phyloP scores from a whole-genome alignment of 2,888 invertebrate species.

The Melanostoma mellinum region DNA sequence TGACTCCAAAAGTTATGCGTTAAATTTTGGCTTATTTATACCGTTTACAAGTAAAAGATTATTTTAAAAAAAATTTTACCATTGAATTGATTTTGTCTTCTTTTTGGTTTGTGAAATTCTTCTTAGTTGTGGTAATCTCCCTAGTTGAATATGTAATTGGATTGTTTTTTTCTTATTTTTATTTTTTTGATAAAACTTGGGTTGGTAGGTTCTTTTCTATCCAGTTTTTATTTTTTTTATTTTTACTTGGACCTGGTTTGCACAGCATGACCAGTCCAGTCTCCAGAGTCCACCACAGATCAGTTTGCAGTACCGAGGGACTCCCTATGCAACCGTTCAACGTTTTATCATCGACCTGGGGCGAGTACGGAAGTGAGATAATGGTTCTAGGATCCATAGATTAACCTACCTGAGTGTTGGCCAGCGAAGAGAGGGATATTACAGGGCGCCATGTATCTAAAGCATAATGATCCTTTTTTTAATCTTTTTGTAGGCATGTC shows the following conservation, averaged over 20 bases:
- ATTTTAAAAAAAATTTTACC: too few relatives aligned
- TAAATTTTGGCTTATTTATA: too few relatives aligned
- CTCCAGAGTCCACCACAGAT: not conserved
- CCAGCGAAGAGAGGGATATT: not conserved
- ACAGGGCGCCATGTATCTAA: conserved; percentile 36
- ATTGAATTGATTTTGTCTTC: too few relatives aligned
- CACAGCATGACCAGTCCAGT: conserved; percentile 36
- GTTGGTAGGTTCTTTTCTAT: conserved; percentile 24
- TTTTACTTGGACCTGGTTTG: conserved; percentile 41
- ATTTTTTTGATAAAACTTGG: not conserved
- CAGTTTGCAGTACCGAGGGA: conserved; percentile 13
- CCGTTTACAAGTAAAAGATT: too few relatives aligned
- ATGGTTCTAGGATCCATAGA: conserved; percentile 39
- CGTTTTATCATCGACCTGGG: conserved; percentile 19
- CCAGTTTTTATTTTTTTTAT: conserved; percentile 32
- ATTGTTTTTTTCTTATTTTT: conserved; percentile 5
- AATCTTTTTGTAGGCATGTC: not conserved
- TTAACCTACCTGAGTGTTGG: conserved; percentile 20
- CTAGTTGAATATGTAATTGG: not conserved
- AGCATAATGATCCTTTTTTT: not conserved
- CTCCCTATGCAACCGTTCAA: conserved; percentile 20
- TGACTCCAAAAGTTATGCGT: too few relatives aligned
- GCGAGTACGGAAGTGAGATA: conserved; percentile 59
- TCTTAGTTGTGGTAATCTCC: not conserved
- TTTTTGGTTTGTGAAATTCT: too few relatives aligned